Evolutionary conservation across 2,797 vertebrate genomes (phyloP), one percentile per base, ranked within the genome.

Genomic region (Hypotaenidia okinawae): DNA sequence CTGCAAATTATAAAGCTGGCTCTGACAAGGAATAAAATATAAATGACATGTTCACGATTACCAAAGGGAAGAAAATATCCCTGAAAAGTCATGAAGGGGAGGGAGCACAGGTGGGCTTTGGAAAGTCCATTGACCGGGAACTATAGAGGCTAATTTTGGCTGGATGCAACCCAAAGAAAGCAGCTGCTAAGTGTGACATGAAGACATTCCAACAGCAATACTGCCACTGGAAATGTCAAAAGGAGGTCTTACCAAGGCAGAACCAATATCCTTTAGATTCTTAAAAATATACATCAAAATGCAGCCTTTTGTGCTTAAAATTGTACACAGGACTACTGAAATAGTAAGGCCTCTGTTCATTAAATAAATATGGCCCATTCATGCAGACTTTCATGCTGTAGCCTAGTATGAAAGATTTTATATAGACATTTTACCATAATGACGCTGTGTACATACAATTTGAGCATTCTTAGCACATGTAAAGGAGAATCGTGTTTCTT

Each of bases 141-240:
- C 86, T 94, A 96, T 47, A 87, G 86, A 90, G 64, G 87, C 84
- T 94, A 93, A 96, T 95, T 96, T 88, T 93, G 90, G 55, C 96
- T 97, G 96, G 95, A 96, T 73, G 55, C 19, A 41, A 63, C 91
- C 95, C 95, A 96, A 96, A 87, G 81, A 92, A 97, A 96, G 92
- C 92, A 94, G 72, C 68, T 85, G 58, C 93, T 96, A 96, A 95
- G 95, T 97, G 96, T 95, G 96, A 96, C 90, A 91, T 96, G 96
- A 96, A 96, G 96, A 91, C 76, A 95, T 96, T 96, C 95, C 93
- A 96, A 95, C 93, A 96, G 92, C 83, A 96, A 78, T 93, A 85
- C 91, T 95, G 94, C 94, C 94, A 95, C 93, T 96, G 96, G 73
- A 96, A 95, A 95, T 90, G 88, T 93, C 93, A 94, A 87, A 94